Evolutionary conservation across 1,140 invertebrate genomes (phyloP), one percentile per base, ranked within the genome.

Genomic region (Drosophila watanabei): DNA sequence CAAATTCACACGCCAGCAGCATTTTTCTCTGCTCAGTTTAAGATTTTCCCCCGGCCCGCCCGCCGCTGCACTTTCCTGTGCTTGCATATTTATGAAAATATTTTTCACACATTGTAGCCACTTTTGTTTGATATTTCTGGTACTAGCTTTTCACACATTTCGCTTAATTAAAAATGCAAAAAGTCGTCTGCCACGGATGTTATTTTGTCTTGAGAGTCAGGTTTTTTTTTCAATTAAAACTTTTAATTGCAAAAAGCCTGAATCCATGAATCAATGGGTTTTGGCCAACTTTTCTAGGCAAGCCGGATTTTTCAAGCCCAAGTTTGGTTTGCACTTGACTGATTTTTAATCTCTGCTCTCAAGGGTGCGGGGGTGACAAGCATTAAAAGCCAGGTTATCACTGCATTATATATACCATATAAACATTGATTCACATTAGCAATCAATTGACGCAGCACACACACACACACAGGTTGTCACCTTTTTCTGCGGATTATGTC

Each of bases 21-120:
- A 60, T 57, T 51, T 61, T 78, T 64, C 61, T 63, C 28, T 75
- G 85, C 80, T 37, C 46, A 82, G 64, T 81, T 82, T 69, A 57
- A 59, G 51, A 68, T 64, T 72, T 66, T 56, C 43, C 59, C n/a
- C 7, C 30, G 5, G 41, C 16, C 43, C 59, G 11, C 7, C 30
- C 10, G 41, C 16, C 39, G 48, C 39, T 64, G 54, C 71, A 78
- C 16, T 61, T 43, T 37, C n/a, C 45, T 18, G 56, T 18, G 7
- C 4, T 13, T 37, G 5, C 13, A 49, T 30, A 77, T 71, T 90
- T 89, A 90, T 89, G 81, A 89, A 89, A 90, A 89, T 85, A 82
- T 85, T 85, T 88, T 90, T 89, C 85, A 89, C 86, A 89, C 85
- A 89, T 89, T 88, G 85, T 85, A 70, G 73, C 54, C 46, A 58